These are phyloP conservation scores for Meliscaeva auricollis DNA, from an alignment of 2,888 invertebrate species.

Conservation along the genomic window DNA sequence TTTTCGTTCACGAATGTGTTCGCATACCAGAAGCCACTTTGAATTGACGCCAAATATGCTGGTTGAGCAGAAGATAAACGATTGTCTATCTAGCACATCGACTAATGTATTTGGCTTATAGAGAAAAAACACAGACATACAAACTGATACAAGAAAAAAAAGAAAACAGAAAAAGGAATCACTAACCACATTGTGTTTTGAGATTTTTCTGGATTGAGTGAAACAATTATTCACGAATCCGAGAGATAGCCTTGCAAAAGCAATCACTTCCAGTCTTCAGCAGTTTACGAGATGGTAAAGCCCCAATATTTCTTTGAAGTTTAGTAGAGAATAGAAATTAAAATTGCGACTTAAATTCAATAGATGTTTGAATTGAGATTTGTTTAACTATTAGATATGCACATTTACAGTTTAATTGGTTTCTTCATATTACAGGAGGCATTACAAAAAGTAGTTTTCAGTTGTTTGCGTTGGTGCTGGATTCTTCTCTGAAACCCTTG, in stretches of 20 bases:
- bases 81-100: slow-evolving; percentile 58
- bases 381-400: too few relatives aligned
- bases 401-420: too few relatives aligned
- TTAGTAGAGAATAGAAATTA: not conserved
- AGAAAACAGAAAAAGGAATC: not conserved
- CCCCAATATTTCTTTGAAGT: slow-evolving; percentile 2
- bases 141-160: not conserved
- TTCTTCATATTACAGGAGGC: too few relatives aligned
- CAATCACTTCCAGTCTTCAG: slow-evolving; percentile 19
- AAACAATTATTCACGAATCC: slow-evolving; percentile 55
- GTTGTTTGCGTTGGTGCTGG: too few relatives aligned
- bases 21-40: slow-evolving; percentile 69
- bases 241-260: slow-evolving; percentile 24
- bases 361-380: not conserved
- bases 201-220: slow-evolving; percentile 54
- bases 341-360: not conserved
- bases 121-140: not conserved
- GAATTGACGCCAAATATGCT: slow-evolving; percentile 71
- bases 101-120: slow-evolving; percentile 22
- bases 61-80: slow-evolving; percentile 56
- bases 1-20: slow-evolving; percentile 51
- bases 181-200: slow-evolving; percentile 37
- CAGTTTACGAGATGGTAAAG: not conserved
- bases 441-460: too few relatives aligned
- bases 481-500: too few relatives aligned